Evolutionary conservation across 64 coral and sea anemone species (phyloP).

Genomic region (Anthopleura sola): DNA sequence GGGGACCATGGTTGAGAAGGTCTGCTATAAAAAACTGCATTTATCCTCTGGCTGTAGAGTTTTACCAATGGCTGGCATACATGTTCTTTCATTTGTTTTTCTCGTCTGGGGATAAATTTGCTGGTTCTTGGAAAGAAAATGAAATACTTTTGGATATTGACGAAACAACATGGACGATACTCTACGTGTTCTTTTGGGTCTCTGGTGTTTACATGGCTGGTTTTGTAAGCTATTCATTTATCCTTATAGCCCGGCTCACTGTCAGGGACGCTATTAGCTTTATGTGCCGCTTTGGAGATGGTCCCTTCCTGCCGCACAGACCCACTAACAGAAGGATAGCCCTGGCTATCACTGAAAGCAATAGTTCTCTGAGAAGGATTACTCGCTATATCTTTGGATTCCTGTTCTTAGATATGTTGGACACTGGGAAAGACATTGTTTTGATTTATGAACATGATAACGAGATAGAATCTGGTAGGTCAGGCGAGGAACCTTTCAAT

Average conservation of each 20-base stretch:
- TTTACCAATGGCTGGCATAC: constrained; percentile 91
- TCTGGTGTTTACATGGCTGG: constrained; percentile 86
- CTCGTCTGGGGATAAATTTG: constrained; percentile 45
- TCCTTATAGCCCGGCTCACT: constrained; percentile 67
- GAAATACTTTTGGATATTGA: constrained; percentile 32
- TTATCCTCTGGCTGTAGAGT: constrained; percentile 68
- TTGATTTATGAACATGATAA: constrained; percentile 66
- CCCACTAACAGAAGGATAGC: constrained; percentile 8
- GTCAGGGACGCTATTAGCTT: constrained; percentile 80
- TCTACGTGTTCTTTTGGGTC: constrained; percentile 81
- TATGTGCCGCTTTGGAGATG: constrained; percentile 81
- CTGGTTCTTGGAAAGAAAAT: constrained; percentile 56
- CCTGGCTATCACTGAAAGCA: constrained; percentile 16
- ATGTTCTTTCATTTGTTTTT: constrained; percentile 45
- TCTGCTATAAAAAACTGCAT: constrained; percentile 86
- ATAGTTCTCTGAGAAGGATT: constrained; percentile 34
- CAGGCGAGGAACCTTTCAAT: background rate
- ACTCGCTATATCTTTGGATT: constrained; percentile 51
- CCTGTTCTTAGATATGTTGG: constrained; percentile 74
- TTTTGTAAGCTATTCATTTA: constrained; percentile 89
- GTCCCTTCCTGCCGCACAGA: constrained; percentile 67
- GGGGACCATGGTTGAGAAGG: constrained; percentile 46
- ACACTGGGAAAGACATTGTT: constrained; percentile 68
- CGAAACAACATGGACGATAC: constrained; percentile 38
- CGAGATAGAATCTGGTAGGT: background rate